phyloP scores from a whole-genome alignment of 1,140 invertebrate genomes.

The Hesperophylax magnus region DNA sequence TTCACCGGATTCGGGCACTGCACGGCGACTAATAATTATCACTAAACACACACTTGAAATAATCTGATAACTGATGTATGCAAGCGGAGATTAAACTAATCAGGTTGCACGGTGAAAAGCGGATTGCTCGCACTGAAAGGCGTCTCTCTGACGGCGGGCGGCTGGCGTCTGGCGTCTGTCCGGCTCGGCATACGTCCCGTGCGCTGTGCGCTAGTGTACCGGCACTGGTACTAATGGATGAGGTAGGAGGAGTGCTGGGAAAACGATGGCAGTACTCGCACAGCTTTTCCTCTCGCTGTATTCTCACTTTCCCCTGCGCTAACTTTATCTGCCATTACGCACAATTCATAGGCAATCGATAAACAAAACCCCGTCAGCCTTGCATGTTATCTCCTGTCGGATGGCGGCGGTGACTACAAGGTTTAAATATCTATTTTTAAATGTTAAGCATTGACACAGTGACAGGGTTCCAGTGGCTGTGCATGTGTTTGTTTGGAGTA shows the following conservation, averaged over 20 bases:
- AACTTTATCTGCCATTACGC: constrained; percentile 32
- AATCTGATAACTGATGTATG: not conserved
- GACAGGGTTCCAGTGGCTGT: constrained; percentile 2
- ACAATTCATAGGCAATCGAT: constrained; percentile 23
- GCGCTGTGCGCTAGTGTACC: not conserved
- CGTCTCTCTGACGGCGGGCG: not conserved
- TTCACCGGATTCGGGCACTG: not conserved
- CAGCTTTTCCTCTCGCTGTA: constrained; percentile 34
- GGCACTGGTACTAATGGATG: too few species aligned
- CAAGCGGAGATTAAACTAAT: not conserved
- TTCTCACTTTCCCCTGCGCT: constrained; percentile 40
- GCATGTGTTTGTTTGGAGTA: not conserved
- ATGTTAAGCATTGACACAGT: constrained; percentile 30
- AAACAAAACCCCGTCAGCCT: constrained; percentile 13
- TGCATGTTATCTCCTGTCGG: constrained; percentile 1
- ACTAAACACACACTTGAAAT: constrained; percentile 18
- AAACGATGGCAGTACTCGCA: constrained; percentile 8
- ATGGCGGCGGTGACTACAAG: not conserved
- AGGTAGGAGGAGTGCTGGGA: constrained; percentile 12
- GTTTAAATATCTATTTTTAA: constrained; percentile 26
- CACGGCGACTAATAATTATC: constrained; percentile 1
- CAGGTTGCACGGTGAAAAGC: too few species aligned
- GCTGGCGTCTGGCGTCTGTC: constrained; percentile 17
- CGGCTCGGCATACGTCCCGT: constrained; percentile 21
- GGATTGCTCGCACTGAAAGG: not conserved